A percentile compares a stretch with the other conserved stretches of the same genome.
Evolutionary conservation across 2,113 vertebrate species (phyloP).

Genomic region (Garra rufa): DNA sequence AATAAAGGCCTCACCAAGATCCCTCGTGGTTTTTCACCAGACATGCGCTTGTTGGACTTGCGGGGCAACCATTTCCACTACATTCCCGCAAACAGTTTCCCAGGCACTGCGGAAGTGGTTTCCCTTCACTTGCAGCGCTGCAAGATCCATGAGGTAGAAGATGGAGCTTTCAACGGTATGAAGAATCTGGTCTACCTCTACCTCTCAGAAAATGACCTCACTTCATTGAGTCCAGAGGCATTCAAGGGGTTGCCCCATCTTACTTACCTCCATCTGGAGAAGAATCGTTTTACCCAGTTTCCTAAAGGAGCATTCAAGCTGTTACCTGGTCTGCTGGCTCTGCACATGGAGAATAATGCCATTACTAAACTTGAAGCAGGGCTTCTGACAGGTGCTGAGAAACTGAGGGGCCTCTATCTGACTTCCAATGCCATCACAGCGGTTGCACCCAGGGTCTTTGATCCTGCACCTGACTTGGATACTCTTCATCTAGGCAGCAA

Average conservation of each 20-base stretch:
- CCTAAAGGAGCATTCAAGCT: constrained; percentile 77
- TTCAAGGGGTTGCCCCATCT: constrained; percentile 82
- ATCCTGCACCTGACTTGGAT: constrained; percentile 77
- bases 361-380: constrained; percentile 75
- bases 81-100: constrained; percentile 81
- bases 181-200: constrained; percentile 88
- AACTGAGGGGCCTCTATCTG: constrained; percentile 85
- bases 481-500: constrained; percentile 87
- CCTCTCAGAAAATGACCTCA: constrained; percentile 87
- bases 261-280: constrained; percentile 89
- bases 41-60: constrained; percentile 85
- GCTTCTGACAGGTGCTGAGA: constrained; percentile 66
- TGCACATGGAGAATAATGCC: constrained; percentile 87
- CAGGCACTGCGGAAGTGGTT: constrained; percentile 75
- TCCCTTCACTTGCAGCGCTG: constrained; percentile 92
- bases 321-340: constrained; percentile 83
- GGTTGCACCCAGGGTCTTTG: constrained; percentile 73
- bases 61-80: constrained; percentile 79
- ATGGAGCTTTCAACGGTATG: constrained; percentile 82
- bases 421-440: constrained; percentile 75
- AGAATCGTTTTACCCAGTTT: constrained; percentile 80
- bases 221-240: constrained; percentile 72
- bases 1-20: constrained; percentile 79
- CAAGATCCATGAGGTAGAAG: constrained; percentile 74
- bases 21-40: constrained; percentile 82